These are phyloP conservation scores for Isotomurus palustris DNA, from an alignment of 2,888 invertebrate genomes.

Conservation along the genomic window DNA sequence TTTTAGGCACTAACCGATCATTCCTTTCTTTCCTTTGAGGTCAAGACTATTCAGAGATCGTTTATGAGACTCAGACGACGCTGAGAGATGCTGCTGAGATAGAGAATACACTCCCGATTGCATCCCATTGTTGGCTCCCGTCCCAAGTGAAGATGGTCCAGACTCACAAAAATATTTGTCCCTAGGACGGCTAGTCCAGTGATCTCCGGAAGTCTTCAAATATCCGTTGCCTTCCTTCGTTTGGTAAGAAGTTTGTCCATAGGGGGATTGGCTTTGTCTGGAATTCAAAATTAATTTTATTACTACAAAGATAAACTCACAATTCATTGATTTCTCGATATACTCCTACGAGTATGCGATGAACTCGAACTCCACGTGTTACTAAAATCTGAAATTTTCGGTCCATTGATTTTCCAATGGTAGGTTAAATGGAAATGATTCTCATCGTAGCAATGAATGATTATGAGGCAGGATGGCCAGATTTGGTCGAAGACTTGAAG, in stretches of 20 bases:
- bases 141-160: slow-evolving; percentile 19
- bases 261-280: neutral
- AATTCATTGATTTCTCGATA: too few relatives aligned
- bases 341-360: too few relatives aligned
- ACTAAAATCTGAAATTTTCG: too few relatives aligned
- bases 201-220: neutral
- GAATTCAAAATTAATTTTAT: neutral
- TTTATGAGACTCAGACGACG: slow-evolving; percentile 24
- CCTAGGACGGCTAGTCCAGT: slow-evolving; percentile 3
- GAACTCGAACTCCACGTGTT: too few relatives aligned
- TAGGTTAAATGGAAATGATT: too few relatives aligned
- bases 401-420: too few relatives aligned
- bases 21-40: slow-evolving; percentile 38
- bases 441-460: too few relatives aligned
- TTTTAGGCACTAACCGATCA: slow-evolving; percentile 40
- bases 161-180: slow-evolving; percentile 24
- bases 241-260: neutral
- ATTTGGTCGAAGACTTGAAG: too few relatives aligned
- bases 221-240: slow-evolving; percentile 1
- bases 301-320: too few relatives aligned
- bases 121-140: slow-evolving; percentile 22
- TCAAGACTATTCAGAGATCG: slow-evolving; percentile 41
- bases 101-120: slow-evolving; percentile 13
- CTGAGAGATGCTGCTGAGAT: slow-evolving; percentile 14
- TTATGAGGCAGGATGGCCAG: too few relatives aligned